A percentile compares a stretch with the other conserved stretches of the same genome.
phyloP scores from a whole-genome alignment of 2,797 vertebrate genomes.

The Oreochromis grahami region DNA sequence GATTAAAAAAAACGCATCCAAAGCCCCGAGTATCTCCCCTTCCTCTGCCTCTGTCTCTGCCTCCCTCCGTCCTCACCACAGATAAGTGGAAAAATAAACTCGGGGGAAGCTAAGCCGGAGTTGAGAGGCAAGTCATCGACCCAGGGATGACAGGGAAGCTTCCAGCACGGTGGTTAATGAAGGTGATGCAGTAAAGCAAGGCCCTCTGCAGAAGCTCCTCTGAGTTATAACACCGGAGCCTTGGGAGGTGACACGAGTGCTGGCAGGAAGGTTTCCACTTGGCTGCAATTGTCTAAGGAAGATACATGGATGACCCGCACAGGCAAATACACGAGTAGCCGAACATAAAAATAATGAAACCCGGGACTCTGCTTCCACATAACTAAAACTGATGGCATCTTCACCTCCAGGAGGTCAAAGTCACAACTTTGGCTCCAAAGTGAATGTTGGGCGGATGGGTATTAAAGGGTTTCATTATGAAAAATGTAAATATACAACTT shows the following conservation, averaged over 20 bases:
- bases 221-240: constrained; percentile 54
- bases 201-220: constrained; percentile 30
- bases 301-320: constrained; percentile 36
- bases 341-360: constrained; percentile 54
- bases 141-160: constrained; percentile 47
- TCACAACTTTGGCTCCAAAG: not conserved
- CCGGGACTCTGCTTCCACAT: constrained; percentile 21
- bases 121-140: constrained; percentile 43
- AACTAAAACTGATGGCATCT: constrained; percentile 31
- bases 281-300: constrained; percentile 39
- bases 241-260: constrained; percentile 41
- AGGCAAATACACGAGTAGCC: constrained; percentile 49
- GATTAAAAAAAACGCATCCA: constrained; percentile 54
- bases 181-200: constrained; percentile 53
- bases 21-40: constrained; percentile 18
- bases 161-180: constrained; percentile 51
- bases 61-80: constrained; percentile 33
- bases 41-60: constrained; percentile 17
- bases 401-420: constrained; percentile 22
- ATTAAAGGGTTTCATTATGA: not conserved
- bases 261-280: constrained; percentile 40
- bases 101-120: constrained; percentile 33
- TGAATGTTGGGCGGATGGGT: not conserved
- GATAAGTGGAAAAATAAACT: constrained; percentile 66
- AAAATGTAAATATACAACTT: not conserved